Percentiles rank a stretch among this genome's conserved stretches.
These are phyloP conservation scores for Syrista parreyssii DNA, from an alignment of 2,888 invertebrate species.

Conservation along the genomic window DNA sequence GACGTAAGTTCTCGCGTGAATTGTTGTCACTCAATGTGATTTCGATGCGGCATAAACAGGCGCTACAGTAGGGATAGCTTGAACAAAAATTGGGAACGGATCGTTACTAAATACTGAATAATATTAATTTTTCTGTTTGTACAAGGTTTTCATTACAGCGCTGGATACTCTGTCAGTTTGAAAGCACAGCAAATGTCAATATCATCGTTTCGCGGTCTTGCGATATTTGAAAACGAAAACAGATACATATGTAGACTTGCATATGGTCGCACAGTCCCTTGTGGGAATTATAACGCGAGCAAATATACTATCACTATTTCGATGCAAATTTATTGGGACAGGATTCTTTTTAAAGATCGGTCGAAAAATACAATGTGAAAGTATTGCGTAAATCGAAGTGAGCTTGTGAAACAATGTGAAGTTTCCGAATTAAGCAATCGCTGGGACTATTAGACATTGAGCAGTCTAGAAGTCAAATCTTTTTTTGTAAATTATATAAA, in stretches of 20 bases:
- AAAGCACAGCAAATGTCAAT: constrained; percentile 3
- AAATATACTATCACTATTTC: constrained; percentile 41
- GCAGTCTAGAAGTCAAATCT: too few relatives aligned
- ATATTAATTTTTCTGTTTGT: constrained; percentile 5
- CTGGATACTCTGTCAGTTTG: neutral
- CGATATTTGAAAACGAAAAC: constrained; percentile 22
- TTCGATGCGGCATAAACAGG: neutral
- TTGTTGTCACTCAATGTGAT: neutral
- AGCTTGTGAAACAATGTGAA: neutral
- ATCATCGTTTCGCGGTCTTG: neutral
- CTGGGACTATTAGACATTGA: neutral
- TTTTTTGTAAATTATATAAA: too few relatives aligned
- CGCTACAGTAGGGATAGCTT: neutral
- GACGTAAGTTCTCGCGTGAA: neutral
- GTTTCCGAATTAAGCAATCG: neutral
- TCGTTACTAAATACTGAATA: neutral
- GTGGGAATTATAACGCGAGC: neutral
- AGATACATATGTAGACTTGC: neutral
- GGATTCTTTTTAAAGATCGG: constrained; percentile 26
- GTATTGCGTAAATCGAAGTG: neutral
- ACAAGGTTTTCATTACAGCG: constrained; percentile 5
- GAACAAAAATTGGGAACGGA: neutral
- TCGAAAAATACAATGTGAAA: neutral
- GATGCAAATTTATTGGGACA: constrained; percentile 48
- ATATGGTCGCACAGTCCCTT: neutral